phyloP scores from a whole-genome alignment of 2,888 invertebrate genomes.

The Caenorhabditis angaria region DNA sequence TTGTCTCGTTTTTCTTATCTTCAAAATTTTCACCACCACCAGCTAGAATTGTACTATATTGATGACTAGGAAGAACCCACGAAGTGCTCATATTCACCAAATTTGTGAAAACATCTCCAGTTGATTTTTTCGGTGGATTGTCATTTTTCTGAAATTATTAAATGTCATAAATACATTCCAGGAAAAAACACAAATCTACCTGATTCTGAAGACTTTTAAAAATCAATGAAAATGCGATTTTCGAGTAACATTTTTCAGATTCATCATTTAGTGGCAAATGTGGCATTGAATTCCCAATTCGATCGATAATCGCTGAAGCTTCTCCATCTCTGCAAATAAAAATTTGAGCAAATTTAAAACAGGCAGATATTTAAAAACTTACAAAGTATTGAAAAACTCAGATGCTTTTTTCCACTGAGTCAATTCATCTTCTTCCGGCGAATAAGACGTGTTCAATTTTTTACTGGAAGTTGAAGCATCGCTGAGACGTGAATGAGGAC shows the following conservation, averaged over 20 bases:
- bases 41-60: slow-evolving; percentile 7
- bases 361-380: background rate
- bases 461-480: background rate
- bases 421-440: slow-evolving; percentile 20
- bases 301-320: slow-evolving; percentile 12
- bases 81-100: slow-evolving; percentile 27
- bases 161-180: background rate
- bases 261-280: slow-evolving; percentile 21
- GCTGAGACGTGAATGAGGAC: background rate
- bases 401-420: slow-evolving; percentile 17
- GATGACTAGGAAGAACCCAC: slow-evolving; percentile 11
- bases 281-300: slow-evolving; percentile 24
- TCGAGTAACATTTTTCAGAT: slow-evolving; percentile 25
- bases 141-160: background rate
- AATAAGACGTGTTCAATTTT: slow-evolving; percentile 1
- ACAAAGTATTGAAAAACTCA: slow-evolving; percentile 19
- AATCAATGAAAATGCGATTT: slow-evolving; percentile 24
- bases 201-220: slow-evolving; percentile 13
- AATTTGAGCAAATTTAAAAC: background rate
- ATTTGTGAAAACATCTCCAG: slow-evolving; percentile 4
- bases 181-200: background rate
- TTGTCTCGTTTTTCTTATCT: background rate
- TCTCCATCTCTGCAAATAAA: slow-evolving; percentile 19
- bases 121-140: background rate
- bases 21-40: slow-evolving; percentile 1